Evolutionary conservation across 23 tunicate genomes (phyloP), one percentile per base, ranked within the genome.

Genomic region (Pegea sp.): DNA sequence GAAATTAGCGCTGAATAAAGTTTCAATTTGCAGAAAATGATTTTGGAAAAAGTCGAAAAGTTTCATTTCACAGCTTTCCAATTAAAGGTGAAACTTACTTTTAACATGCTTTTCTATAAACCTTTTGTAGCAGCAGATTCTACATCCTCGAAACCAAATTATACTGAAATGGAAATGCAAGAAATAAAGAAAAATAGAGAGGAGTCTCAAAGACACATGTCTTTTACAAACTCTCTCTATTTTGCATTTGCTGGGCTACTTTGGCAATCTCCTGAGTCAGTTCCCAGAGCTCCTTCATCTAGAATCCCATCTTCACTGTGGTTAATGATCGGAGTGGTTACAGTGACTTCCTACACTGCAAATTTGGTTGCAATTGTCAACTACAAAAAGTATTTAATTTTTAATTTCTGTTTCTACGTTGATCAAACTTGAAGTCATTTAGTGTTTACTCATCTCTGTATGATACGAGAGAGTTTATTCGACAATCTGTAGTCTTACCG

Each of bases 201-300:
- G 29, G 62, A 72, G 26, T 75, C 80, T 3, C 61, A 67, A 1
- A 69, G 93, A 0, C 71, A 74, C 28, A 81, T 81, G 93, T 81
- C 93, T 5, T 34, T 81, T 31, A 71, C 64, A 64, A 81, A 81
- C 43, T 59, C 93, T 7, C 60, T 81, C 20, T 81, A 66, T 42
- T 81, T 81, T 38, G 80, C 93, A 4, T 81, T 64, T 72, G 93
- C 93, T 34, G 93, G 75, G 8, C 61, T 81, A 49, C 30, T 81
- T 0, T 81, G 93, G 93, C 93, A 81, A 49, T 67, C 76, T 38
- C 93, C 93, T 18, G 93, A 81, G 55, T 67, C 63, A 34, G 93
- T 81, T 19, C 93, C 93, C 1, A 57, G 75, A 11, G 74, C 93
- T 7, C 93, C 80, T 7, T 71, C 93, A 11, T 59, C 81, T 20